These are phyloP conservation scores for Onchidella celtica DNA, from an alignment of 2,888 invertebrate genomes.

Conservation along the genomic window DNA sequence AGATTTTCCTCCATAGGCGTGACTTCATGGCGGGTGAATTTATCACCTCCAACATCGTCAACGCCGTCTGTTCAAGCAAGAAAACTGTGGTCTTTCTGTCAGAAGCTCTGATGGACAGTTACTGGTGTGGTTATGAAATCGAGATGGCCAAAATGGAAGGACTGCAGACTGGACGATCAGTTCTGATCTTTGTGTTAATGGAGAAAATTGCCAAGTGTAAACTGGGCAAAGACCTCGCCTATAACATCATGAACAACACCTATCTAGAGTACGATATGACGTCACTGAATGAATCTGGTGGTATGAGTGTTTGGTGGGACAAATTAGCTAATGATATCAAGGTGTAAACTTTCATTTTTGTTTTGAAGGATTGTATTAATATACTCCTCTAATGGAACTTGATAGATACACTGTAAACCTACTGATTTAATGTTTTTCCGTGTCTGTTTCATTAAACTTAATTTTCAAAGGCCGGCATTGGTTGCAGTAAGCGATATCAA, in stretches of 20 bases:
- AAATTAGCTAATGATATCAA: too few relatives aligned
- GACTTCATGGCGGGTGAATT: conserved; percentile 43
- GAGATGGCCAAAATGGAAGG: conserved; percentile 52
- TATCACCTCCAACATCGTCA: conserved; percentile 50
- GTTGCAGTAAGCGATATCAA: too few relatives aligned
- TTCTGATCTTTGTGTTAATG: conserved; percentile 46
- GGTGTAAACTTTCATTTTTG: too few relatives aligned
- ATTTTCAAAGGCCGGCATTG: too few relatives aligned
- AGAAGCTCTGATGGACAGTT: conserved; percentile 25
- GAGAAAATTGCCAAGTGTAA: conserved; percentile 36
- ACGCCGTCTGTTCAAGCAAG: conserved; percentile 42
- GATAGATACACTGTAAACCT: too few relatives aligned
- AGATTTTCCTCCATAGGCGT: conserved; percentile 26
- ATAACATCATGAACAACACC: conserved; percentile 33
- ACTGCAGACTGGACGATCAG: conserved; percentile 38
- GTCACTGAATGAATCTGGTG: too few relatives aligned
- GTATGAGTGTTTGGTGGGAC: too few relatives aligned
- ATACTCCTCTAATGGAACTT: too few relatives aligned
- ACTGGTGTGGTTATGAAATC: conserved; percentile 50
- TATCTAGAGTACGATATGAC: too few relatives aligned
- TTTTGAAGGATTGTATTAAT: too few relatives aligned
- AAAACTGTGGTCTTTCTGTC: conserved; percentile 50
- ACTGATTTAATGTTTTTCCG: too few relatives aligned
- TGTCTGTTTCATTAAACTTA: too few relatives aligned
- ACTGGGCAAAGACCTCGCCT: conserved; percentile 38